Conservation (phyloP, 2,797 vertebrate genomes). For the Rhyacichthys aspro region DNA sequence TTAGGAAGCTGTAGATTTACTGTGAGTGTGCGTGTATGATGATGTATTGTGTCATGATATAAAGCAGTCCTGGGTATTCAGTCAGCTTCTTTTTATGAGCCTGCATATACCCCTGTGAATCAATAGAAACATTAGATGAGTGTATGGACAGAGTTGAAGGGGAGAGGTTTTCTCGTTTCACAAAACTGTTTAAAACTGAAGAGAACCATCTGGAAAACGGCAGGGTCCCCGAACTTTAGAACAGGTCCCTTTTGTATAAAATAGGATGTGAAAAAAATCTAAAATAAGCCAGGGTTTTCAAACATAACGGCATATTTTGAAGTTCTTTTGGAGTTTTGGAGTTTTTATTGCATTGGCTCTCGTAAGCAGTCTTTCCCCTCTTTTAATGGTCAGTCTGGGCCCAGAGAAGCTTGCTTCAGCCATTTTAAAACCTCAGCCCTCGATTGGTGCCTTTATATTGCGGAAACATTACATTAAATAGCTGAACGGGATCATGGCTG, state of each 20-base stretch:
- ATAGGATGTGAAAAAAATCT: constrained; percentile 67
- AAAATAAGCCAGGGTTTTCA: constrained; percentile 75
- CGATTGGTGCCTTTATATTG: constrained; percentile 77
- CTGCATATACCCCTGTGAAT: constrained; percentile 61
- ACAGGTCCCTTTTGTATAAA: constrained; percentile 83
- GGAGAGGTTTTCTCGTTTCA: constrained; percentile 69
- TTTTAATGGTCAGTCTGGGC: constrained; percentile 83
- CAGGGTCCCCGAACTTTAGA: constrained; percentile 69
- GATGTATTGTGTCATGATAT: constrained; percentile 74
- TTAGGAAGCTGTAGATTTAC: constrained; percentile 36
- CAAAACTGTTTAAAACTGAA: constrained; percentile 70
- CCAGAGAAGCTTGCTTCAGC: constrained; percentile 77
- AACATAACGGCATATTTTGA: constrained; percentile 84
- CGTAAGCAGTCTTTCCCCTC: constrained; percentile 74
- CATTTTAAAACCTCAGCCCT: constrained; percentile 80
- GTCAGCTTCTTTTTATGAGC: constrained; percentile 68
- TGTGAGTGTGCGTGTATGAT: constrained; percentile 34
- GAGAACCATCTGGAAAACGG: constrained; percentile 84
- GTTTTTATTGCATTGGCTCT: constrained; percentile 83
- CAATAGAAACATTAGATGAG: constrained; percentile 74
- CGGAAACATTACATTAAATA: constrained; percentile 87
- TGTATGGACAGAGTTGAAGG: constrained; percentile 54
- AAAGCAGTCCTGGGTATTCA: constrained; percentile 70
- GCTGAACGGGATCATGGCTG: constrained; percentile 65
- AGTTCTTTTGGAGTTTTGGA: constrained; percentile 79